Evolutionary conservation across 1,140 invertebrate species (phyloP), one percentile per base, ranked within the genome.

Genomic region (Drosophila paulistorum): DNA sequence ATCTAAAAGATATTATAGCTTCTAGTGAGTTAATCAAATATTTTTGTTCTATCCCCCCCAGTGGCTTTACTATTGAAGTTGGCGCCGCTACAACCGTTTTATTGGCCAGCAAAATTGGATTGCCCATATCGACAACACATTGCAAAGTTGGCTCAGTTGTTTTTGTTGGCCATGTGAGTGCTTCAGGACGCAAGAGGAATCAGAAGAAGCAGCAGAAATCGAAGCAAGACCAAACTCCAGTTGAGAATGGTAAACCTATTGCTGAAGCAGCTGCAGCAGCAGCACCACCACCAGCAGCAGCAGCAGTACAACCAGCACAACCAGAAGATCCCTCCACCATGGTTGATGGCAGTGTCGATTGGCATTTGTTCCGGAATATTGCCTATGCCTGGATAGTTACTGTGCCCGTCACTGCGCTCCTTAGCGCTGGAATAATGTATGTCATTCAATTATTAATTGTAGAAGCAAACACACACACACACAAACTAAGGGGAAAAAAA

Each of bases 71-170:
- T 6, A 98, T 99, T 92, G 98, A 99, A 93, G 95, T 99, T 79
- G 98, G 98, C 37, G 96, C 98, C 26, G 98, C 99, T 13, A 94
- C 98, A 65, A 99, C 99, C 23, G 99, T 99, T 57, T 93, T 99
- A 79, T 92, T 99, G 65, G 98, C 99, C 37, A 98, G 97, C 79
- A 99, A 99, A 93, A 95, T 98, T 75, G 98, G 98, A 11, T 93
- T 99, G 81, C 99, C 99, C n/a, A 97, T 99, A 77, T 98, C 97
- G 71, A 99, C 98, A 4, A 99, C 99, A 0, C 99, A 99, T 92
- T 99, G 99, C 92, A 99, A 99, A 94, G 98, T 99, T 6, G 98
- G 98, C 17, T 98, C 97, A 10, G 97, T 99, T 4, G 97, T 99
- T 9, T 97, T 96, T 90, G 97, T 98, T 33, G 98, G 98, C 10